phyloP scores from a whole-genome alignment of 2,113 vertebrate species.

The Catharus minimus region DNA sequence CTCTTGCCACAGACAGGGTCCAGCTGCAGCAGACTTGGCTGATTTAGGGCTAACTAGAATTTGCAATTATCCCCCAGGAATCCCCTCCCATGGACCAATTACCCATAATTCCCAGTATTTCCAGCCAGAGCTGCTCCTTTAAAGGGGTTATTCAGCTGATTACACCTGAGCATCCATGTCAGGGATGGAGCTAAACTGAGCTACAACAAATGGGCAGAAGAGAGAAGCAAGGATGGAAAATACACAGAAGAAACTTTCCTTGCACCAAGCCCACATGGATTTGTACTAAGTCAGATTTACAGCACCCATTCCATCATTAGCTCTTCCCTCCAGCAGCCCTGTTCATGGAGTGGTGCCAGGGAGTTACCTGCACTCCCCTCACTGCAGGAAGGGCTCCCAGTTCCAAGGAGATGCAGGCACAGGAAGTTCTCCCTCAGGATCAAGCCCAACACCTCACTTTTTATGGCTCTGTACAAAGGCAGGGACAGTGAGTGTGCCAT shows the following conservation, averaged over 20 bases:
- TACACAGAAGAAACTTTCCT: not conserved
- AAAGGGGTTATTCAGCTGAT: not conserved
- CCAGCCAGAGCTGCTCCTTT: not conserved
- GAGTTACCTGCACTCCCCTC: not conserved
- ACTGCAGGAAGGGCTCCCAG: not conserved
- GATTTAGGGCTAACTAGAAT: not conserved
- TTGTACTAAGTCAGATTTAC: not conserved
- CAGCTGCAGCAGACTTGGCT: not conserved
- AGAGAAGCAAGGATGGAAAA: not conserved
- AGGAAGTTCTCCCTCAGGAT: not conserved
- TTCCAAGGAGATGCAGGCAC: not conserved
- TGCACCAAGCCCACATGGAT: not conserved
- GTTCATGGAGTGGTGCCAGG: not conserved
- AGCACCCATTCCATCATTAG: not conserved
- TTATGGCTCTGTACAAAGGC: slow-evolving; percentile 85
- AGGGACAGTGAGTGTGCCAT: slow-evolving; percentile 75
- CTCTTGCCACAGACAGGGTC: not conserved
- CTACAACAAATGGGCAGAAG: not conserved
- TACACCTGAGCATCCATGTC: not conserved
- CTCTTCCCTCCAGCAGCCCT: not conserved
- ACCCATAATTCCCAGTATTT: not conserved
- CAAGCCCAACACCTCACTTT: slow-evolving; percentile 73
- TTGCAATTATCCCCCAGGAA: not conserved
- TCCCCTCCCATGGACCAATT: not conserved
- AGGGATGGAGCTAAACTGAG: not conserved